Evolutionary conservation across 2,888 invertebrate species (phyloP), one percentile per base, ranked within the genome.

Genomic region (Didymodactylos carnosus): DNA sequence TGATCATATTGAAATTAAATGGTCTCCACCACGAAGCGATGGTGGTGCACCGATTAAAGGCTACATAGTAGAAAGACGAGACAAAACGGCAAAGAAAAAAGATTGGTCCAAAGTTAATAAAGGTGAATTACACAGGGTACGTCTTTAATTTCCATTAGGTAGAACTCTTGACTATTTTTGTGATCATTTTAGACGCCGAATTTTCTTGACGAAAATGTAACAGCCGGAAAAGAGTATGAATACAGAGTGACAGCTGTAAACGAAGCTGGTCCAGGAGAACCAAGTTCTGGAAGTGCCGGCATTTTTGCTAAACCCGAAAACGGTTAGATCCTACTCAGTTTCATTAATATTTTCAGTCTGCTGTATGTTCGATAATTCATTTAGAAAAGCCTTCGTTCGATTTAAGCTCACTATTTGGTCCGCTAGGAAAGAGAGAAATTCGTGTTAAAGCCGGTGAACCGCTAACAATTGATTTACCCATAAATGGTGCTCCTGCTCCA

Each of bases 381-480:
- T n/a, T 72, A 72, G 72, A 73, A 70, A 75, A 70, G 35, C 75
- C 73, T 6, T 69, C 62, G 46, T 75, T 72, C 19, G 73, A 72
- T 41, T 27, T 69, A 16, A 70, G 51, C 39, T 41, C 41, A 39
- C 40, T 72, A 25, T 41, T 39, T n/a, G 73, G 75, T 43, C 43
- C 41, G n/a, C 35, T 62, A n/a, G 62, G 62, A n/a, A 40, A 35
- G 71, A 90, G 90, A 79, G 92, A 91, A 84, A 89, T 97, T 81
- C 91, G 93, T 83, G 94, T 98, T 39, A 88, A 92, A 73, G 97
- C 95, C 77, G 97, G 97, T 75, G 95, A 98, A 82, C 94, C 95
- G 3, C 89, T 98, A 79, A 91, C 91, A 81, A 88, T 97, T 78
- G 89, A 89, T 83, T 91, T 98, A 84, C 94, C 94, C 76, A 88